A percentile compares a stretch with the other conserved stretches of the same genome.
Conservation (phyloP, 2,888 invertebrate species). For the Macrosiphum euphorbiae region DNA sequence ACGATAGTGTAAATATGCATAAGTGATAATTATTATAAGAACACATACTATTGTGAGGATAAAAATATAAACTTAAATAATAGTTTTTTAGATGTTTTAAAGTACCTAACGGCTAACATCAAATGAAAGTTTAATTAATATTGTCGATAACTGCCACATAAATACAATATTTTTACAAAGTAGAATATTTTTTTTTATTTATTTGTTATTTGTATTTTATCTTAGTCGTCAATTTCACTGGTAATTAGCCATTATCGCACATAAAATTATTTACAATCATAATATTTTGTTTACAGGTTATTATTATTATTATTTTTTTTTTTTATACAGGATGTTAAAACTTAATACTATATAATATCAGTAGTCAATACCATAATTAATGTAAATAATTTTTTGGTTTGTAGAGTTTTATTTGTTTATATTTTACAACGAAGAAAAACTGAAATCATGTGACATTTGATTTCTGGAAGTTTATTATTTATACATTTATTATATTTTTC, state of each 20-base stretch:
- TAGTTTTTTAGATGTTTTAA: neutral
- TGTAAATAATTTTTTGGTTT: neutral
- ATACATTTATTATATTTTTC: neutral
- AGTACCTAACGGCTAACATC: neutral
- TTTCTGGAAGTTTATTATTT: neutral
- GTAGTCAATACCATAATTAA: no score
- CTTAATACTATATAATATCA: neutral
- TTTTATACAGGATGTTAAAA: no score
- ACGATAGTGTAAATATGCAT: neutral
- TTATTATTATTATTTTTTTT: neutral
- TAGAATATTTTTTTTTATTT: neutral
- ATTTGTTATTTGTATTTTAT: neutral
- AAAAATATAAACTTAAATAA: neutral
- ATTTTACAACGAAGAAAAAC: neutral
- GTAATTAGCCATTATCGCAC: neutral
- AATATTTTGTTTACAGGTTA: neutral
- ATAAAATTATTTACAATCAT: neutral
- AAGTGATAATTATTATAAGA: neutral
- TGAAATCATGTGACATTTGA: neutral
- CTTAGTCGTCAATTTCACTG: neutral
- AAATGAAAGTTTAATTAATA: neutral
- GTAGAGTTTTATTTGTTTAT: neutral
- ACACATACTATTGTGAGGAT: neutral
- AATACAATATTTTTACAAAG: neutral
- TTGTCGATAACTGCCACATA: neutral